Evolutionary conservation across 2,888 invertebrate species (phyloP), one percentile per base, ranked within the genome.

Genomic region (Hedychridium roseum): DNA sequence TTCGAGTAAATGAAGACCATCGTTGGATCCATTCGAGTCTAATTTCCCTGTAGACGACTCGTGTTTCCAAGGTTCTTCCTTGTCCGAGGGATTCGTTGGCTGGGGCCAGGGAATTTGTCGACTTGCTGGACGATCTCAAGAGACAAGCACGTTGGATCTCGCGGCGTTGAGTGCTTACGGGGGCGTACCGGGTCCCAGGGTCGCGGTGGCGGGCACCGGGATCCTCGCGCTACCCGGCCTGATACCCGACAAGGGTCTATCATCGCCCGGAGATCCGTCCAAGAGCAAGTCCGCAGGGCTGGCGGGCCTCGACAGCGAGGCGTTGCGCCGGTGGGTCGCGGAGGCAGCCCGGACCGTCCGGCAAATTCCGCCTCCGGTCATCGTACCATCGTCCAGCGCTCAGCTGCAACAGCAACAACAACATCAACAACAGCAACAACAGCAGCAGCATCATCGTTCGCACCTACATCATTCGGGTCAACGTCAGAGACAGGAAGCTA

Each of bases 261-360:
- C 73, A 71, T 73, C 67, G 60, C 59, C 68, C 59, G 66, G 67
- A 49, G 61, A 64, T 59, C 68, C 66, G 68, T 64, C 66, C 37
- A 73, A 73, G 35, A 43, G 54, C 39, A 71, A 73, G 68, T 68
- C 73, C 67, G 79, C 81, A 80, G 83, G 83, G 80, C 83, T 84
- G 84, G 84, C 82, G 82, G 83, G 83, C 79, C 81, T 83, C 67
- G 82, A 83, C 76, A 82, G 82, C 76, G 83, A 83, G 74, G 81
- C 82, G 78, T 83, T 83, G 65, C 79, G 83, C 81, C 82, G 83
- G 79, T 84, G 84, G 84, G 83, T 83, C 62, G 78, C 75, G 72
- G 83, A 83, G 78, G 82, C 84, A 83, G 81, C 85, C 83, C 84
- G 81, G 70, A 79, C 80, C 73, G 77, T 75, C 64, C 73, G 77